Evolutionary conservation across 2,113 vertebrate genomes (phyloP).

Genomic region (Cygnus buccinator): DNA sequence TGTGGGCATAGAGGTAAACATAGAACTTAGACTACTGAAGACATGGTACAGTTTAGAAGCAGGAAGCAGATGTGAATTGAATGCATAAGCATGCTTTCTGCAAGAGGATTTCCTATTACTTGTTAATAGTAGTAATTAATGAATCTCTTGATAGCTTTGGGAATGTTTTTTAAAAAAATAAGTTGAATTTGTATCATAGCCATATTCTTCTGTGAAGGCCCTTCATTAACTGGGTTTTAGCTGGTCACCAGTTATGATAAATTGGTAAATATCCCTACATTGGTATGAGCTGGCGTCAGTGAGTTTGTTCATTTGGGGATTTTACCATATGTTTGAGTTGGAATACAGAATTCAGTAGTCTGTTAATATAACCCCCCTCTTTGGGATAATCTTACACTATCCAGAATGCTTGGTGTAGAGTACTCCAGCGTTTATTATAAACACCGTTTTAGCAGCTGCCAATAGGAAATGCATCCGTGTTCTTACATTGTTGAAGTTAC

Average conservation of each 20-base stretch:
- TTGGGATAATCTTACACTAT: neutral
- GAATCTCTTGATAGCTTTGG: neutral
- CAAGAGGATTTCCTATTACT: neutral
- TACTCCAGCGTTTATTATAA: neutral
- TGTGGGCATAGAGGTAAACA: neutral
- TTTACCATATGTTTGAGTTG: neutral
- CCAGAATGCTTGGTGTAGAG: neutral
- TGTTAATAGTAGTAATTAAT: neutral
- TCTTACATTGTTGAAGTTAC: constrained; percentile 1
- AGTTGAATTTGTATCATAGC: neutral
- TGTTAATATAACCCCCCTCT: neutral
- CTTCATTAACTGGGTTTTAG: neutral
- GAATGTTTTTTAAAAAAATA: neutral
- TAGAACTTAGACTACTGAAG: neutral
- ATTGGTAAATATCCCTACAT: neutral
- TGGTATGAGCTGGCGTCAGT: neutral
- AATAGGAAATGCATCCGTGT: neutral
- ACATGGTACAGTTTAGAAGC: neutral
- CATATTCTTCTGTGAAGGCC: neutral
- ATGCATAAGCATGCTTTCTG: neutral
- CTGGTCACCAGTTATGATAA: neutral
- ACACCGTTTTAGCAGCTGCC: neutral
- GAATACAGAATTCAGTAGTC: neutral
- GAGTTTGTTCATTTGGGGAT: neutral
- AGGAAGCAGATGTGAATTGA: neutral